Evolutionary conservation across 2,888 invertebrate genomes (phyloP).

Genomic region (Eupithecia vulgata): DNA sequence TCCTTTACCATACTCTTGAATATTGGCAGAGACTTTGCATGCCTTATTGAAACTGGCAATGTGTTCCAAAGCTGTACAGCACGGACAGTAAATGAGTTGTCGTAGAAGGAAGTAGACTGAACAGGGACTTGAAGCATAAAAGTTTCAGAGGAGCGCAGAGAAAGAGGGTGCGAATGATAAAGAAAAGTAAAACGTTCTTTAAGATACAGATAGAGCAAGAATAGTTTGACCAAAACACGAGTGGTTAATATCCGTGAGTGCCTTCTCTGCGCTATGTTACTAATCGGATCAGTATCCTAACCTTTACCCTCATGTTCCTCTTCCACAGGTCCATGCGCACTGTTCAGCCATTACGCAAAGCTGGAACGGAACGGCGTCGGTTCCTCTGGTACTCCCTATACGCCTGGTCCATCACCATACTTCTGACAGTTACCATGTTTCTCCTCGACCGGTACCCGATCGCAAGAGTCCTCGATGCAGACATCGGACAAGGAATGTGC

Average conservation of each 20-base stretch:
- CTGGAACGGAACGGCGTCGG: constrained; percentile 78
- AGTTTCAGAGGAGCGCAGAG: too few species aligned
- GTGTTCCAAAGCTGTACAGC: too few species aligned
- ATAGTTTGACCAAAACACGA: neutral
- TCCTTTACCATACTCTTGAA: too few species aligned
- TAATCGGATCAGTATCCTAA: neutral
- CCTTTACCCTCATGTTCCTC: neutral
- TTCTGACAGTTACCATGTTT: constrained; percentile 82
- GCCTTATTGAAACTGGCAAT: too few species aligned
- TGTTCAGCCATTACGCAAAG: constrained; percentile 73
- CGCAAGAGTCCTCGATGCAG: constrained; percentile 76
- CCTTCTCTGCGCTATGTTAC: neutral
- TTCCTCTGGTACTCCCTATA: constrained; percentile 88
- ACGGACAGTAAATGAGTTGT: too few species aligned
- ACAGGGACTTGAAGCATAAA: too few species aligned
- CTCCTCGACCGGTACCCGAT: constrained; percentile 80
- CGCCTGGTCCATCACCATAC: constrained; percentile 87
- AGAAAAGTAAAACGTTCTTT: too few species aligned
- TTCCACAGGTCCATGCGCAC: constrained; percentile 74
- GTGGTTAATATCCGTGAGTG: neutral
- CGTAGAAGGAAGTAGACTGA: too few species aligned
- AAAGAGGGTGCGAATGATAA: too few species aligned
- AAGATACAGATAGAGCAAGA: too few species aligned
- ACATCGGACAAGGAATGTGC: constrained; percentile 85
- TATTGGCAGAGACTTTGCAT: too few species aligned